Percentiles rank a stretch among this genome's conserved stretches.
Conservation (phyloP, 1,140 invertebrate species). For the Gonioctena quinquepunctata region DNA sequence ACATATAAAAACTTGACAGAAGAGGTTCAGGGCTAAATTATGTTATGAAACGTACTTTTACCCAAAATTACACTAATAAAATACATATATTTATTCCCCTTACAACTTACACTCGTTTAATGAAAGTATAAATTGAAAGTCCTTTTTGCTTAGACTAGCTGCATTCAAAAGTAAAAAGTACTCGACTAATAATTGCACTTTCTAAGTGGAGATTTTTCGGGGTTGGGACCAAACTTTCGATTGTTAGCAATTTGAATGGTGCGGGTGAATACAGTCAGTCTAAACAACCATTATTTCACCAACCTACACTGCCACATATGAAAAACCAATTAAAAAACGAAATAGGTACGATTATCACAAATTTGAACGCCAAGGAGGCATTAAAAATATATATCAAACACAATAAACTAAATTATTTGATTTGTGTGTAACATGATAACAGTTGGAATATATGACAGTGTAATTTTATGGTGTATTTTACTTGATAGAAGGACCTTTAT, state of each 20-base stretch:
- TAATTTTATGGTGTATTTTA: conserved; percentile 20
- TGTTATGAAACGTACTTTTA: conserved; percentile 31
- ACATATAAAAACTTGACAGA: background rate
- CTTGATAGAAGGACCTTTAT: conserved; percentile 44
- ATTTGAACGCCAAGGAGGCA: conserved; percentile 14
- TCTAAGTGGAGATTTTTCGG: conserved; percentile 20
- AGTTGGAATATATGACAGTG: conserved; percentile 37
- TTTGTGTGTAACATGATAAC: background rate
- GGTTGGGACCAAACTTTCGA: background rate
- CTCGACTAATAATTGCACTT: conserved; percentile 30
- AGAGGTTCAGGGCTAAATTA: background rate
- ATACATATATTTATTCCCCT: conserved; percentile 32
- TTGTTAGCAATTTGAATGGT: conserved; percentile 1
- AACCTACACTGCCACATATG: conserved; percentile 19
- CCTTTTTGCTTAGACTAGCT: background rate
- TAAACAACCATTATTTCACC: conserved; percentile 8
- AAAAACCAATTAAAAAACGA: conserved; percentile 4
- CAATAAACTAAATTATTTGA: conserved; percentile 1
- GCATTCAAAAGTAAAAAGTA: conserved; percentile 14
- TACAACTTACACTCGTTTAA: conserved; percentile 22
- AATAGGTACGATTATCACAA: conserved; percentile 24
- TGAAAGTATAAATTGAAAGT: conserved; percentile 28
- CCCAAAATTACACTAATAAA: conserved; percentile 35
- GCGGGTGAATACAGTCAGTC: conserved; percentile 9
- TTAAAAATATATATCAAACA: conserved; percentile 2